Conservation (phyloP, 2,888 invertebrate genomes). For the Mechanitis messenoides region DNA sequence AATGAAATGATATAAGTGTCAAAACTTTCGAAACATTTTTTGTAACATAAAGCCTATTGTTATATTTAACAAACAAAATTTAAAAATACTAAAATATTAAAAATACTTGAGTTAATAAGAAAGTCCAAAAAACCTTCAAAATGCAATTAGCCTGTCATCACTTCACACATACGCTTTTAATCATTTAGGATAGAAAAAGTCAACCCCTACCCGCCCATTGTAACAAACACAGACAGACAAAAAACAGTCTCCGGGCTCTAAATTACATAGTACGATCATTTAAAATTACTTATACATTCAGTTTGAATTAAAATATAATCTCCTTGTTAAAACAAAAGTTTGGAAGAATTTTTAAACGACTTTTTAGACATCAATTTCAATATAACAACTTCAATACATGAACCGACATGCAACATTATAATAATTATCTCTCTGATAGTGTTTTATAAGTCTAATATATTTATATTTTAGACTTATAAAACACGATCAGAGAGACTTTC, state of each 20-base stretch:
- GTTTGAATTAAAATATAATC: not conserved
- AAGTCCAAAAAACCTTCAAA: constrained; percentile 17
- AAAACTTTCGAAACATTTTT: too few species aligned
- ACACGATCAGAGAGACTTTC: too few species aligned
- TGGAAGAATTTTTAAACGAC: too few species aligned
- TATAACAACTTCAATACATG: too few species aligned
- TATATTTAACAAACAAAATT: too few species aligned
- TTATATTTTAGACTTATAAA: not conserved
- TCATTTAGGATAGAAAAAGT: constrained; percentile 35
- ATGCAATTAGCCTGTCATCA: constrained; percentile 20
- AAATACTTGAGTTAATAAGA: not conserved
- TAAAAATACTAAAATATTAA: not conserved
- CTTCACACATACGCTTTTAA: constrained; percentile 29
- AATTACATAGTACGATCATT: constrained; percentile 34
- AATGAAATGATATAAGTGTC: too few species aligned
- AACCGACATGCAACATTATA: too few species aligned
- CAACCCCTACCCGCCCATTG: constrained; percentile 35
- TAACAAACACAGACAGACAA: constrained; percentile 52
- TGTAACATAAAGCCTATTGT: too few species aligned
- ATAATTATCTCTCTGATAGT: too few species aligned
- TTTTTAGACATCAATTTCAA: too few species aligned
- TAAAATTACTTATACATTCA: not conserved
- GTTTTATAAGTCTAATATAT: not conserved
- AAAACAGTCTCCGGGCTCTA: constrained; percentile 49
- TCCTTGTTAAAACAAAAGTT: too few species aligned